These are phyloP conservation scores for Latrodectus elegans DNA, from an alignment of 2,888 invertebrate genomes.

Conservation along the genomic window DNA sequence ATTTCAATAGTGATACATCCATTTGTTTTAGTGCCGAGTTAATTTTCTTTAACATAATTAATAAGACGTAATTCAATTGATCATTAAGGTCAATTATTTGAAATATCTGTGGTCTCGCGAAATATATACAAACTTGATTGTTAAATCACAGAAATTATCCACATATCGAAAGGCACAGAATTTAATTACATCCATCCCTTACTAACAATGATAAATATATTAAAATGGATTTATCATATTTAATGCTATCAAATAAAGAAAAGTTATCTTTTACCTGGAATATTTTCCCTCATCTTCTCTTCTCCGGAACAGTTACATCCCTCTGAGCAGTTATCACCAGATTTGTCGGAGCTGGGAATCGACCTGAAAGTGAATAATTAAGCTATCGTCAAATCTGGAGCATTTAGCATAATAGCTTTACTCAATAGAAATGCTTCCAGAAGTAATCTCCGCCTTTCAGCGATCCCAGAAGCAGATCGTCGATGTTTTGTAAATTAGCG, in stretches of 20 bases:
- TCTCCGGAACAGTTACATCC: constrained; percentile 61
- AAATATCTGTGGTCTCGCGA: background rate
- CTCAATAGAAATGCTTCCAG: constrained; percentile 27
- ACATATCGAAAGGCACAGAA: background rate
- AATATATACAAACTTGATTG: background rate
- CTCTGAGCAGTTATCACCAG: constrained; percentile 64
- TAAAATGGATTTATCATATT: background rate
- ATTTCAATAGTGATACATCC: too few relatives aligned
- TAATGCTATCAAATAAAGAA: background rate
- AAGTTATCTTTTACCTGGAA: constrained; percentile 40
- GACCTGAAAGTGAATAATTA: constrained; percentile 61
- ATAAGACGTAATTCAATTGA: background rate
- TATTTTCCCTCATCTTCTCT: constrained; percentile 66
- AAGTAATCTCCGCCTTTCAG: constrained; percentile 12
- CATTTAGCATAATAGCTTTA: constrained; percentile 24
- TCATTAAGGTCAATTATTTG: background rate
- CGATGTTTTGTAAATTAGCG: too few relatives aligned
- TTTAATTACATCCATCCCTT: background rate
- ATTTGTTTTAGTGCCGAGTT: too few relatives aligned
- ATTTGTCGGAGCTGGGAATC: constrained; percentile 54
- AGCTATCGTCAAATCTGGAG: constrained; percentile 22
- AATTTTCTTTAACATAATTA: too few relatives aligned
- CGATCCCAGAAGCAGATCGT: too few relatives aligned
- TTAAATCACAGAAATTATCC: background rate
- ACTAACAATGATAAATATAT: background rate